Evolutionary conservation across 2,113 vertebrate genomes (phyloP), one percentile per base, ranked within the genome.

Genomic region (Calidris pugnax): DNA sequence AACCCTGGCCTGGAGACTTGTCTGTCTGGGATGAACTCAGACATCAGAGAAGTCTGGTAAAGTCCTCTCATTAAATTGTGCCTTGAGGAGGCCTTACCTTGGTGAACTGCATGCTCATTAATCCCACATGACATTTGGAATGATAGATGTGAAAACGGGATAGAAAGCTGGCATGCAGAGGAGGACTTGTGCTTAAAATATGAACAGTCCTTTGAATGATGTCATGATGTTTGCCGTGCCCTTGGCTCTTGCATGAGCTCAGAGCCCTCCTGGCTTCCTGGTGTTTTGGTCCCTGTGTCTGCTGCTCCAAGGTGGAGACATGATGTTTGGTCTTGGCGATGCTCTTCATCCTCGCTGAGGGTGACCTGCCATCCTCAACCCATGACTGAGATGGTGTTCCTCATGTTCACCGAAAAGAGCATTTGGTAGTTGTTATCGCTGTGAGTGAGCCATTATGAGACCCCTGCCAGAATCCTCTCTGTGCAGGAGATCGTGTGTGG

Each of bases 311-410:
- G 55, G 47, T 68, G 55, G 37, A 60, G 53, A 68, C 0, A 2
- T 60, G 51, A 45, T 3, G 24, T 60, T 67, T 0, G 2, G 17
- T 39, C 53, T 67, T 67, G 48, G 53, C 1, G 3, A 18, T 33
- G n/a, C 28, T 39, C 23, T 76, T 62, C 2, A 1, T 77, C n/a
- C 56, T 69, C 0, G 2, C n/a, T 3, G 24, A 64, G 23, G 20
- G 41, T 0, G 2, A 66, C 43, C 10, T 74, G 59, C 43, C 26
- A 21, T 66, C 53, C 27, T 66, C 32, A 14, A 27, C 30, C 39
- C 2, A 0, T 63, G n/a, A 24, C 48, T 55, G 50, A 48, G 24
- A 41, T 48, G 14, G 24, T 63, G 21, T 71, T 77, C 48, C 56
- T 71, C 27, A 3, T 35, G 24, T 30, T 62, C 10, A 9, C 27